A percentile compares a stretch with the other conserved stretches of the same genome.
Evolutionary conservation across 2,797 vertebrate species (phyloP).

Genomic region (Acanthiza pusilla): DNA sequence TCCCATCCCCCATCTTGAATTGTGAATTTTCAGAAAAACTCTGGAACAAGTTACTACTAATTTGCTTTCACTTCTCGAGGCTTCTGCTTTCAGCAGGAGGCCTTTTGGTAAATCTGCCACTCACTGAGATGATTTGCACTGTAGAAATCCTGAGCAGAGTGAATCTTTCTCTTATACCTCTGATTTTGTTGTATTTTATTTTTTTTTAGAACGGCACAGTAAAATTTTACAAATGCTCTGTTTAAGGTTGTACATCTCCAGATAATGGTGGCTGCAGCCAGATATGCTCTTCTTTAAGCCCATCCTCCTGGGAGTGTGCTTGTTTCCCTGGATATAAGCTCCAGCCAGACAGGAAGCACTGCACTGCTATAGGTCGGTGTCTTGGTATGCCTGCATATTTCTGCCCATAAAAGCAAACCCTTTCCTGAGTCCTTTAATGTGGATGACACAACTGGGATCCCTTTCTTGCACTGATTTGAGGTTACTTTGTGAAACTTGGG

Average conservation of each 20-base stretch:
- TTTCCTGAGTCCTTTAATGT: neutral
- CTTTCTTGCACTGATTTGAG: neutral
- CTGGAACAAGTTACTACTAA: neutral
- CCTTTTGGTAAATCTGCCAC: neutral
- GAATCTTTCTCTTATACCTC: neutral
- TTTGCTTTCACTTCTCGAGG: neutral
- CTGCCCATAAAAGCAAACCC: neutral
- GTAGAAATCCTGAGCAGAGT: neutral
- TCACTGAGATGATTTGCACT: neutral
- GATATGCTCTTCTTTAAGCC: slow-evolving; percentile 77
- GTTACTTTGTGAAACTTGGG: neutral
- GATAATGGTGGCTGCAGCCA: slow-evolving; percentile 92
- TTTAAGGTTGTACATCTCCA: slow-evolving; percentile 84
- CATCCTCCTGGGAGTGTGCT: slow-evolving; percentile 81
- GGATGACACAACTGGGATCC: neutral
- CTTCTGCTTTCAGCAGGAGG: neutral
- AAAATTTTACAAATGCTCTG: slow-evolving; percentile 38
- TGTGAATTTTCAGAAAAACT: neutral
- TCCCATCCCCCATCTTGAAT: neutral
- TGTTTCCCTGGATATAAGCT: slow-evolving; percentile 88
- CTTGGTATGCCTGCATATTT: neutral
- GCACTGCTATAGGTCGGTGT: slow-evolving; percentile 80
- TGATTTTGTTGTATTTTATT: neutral
- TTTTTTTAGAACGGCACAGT: neutral
- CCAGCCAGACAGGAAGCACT: slow-evolving; percentile 80